phyloP scores from a whole-genome alignment of 2,113 vertebrate genomes.

The Ciconia stormi region DNA sequence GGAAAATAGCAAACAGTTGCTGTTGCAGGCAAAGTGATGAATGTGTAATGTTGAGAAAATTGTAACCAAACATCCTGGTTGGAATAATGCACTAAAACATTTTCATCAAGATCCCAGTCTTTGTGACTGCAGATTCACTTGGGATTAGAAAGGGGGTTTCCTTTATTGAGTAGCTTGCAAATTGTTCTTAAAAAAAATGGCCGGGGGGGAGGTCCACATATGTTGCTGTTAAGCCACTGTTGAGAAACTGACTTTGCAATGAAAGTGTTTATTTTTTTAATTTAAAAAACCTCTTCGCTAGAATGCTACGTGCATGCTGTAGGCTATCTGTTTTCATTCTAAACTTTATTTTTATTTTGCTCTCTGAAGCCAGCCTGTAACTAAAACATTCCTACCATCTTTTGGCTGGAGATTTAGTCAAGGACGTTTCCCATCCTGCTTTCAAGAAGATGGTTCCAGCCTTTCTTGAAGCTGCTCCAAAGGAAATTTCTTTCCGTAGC shows the following conservation, averaged over 20 bases:
- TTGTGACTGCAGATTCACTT: neutral
- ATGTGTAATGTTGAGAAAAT: neutral
- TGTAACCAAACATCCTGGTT: neutral
- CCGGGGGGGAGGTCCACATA: neutral
- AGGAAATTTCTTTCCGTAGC: neutral
- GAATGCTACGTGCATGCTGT: neutral
- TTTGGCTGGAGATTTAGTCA: constrained; percentile 11
- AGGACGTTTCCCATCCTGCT: neutral
- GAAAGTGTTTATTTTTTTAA: neutral
- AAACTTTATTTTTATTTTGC: constrained; percentile 14
- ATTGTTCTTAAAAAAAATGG: neutral
- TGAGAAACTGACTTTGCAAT: neutral
- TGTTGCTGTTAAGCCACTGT: neutral
- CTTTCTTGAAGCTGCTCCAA: constrained; percentile 25
- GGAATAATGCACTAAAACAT: neutral
- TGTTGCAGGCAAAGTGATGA: neutral
- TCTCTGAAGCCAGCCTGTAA: neutral
- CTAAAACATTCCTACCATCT: constrained; percentile 17
- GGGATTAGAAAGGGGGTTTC: neutral
- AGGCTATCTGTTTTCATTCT: neutral
- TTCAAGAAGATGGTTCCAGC: neutral
- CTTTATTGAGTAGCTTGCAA: neutral
- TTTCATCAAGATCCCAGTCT: neutral
- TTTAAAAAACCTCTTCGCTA: neutral
- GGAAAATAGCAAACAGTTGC: neutral